Base-by-base conservation (phyloP, 2,888 invertebrate genomes). In the Aproaerema taeniolella region DNA sequence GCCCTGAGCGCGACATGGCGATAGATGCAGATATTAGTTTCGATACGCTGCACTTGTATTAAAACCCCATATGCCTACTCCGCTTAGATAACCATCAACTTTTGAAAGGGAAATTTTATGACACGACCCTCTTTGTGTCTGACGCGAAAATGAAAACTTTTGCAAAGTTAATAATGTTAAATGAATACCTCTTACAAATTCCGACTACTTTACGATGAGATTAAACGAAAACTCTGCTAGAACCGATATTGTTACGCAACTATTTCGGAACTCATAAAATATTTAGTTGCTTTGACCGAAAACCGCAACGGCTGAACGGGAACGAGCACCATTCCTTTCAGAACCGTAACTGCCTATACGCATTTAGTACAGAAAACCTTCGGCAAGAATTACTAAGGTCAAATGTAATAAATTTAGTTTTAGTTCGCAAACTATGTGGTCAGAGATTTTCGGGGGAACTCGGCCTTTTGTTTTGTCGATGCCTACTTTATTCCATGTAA, bases 351-450 rank as follows among this genome's bases (percentile, higher is more conserved):
- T 69, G 67, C 67, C 74, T 75, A 72, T 71, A 76, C 68, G 67
- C 70, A 70, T 75, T 73, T 68, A 70, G 70, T 64, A 74, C 71
- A 70, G 74, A 77, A 78, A 78, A 78, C 78, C 79, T 77, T 70
- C 67, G 69, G 68, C 71, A 76, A 79, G 82, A 80, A 79, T 80
- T 78, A 80, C 81, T 78, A 78, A 83, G 83, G 82, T 80, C 80
- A 81, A 79, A 82, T 58, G 82, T 80, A 83, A 85, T 83, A 83
- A 83, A 85, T 83, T 83, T 83, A 78, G 78, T 82, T 85, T 82
- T 75, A 78, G 79, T 66, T 74, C 65, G 64, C 73, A 73, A 82
- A 81, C 76, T 80, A 76, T 78, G 81, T 65, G 81, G 81, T 82
- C 67, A 69, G 77, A 77, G 80, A 78, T 81, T 80, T 77, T 78